phyloP scores from a whole-genome alignment of 2,113 vertebrate genomes.

The Poecilia latipinna region DNA sequence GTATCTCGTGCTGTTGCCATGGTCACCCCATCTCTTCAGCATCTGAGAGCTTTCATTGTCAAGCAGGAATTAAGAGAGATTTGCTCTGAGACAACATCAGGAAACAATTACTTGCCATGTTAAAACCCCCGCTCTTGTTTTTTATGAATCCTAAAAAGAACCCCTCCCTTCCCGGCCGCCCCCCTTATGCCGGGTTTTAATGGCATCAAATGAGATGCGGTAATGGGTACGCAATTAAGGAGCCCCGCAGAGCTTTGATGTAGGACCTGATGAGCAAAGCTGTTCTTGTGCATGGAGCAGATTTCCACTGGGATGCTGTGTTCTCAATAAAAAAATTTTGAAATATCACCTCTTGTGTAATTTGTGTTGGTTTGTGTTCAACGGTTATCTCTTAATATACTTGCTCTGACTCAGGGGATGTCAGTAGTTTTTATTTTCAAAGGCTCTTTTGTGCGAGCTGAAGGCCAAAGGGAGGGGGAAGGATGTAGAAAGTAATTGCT shows the following conservation, averaged over 20 bases:
- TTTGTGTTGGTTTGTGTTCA: neutral
- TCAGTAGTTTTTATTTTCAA: conserved; percentile 1
- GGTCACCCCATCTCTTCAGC: conserved; percentile 74
- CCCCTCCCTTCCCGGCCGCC: conserved; percentile 18
- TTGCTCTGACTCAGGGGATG: neutral
- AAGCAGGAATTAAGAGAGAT: conserved; percentile 45
- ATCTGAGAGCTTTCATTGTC: conserved; percentile 57
- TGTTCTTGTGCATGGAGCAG: neutral
- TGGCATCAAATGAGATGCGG: conserved; percentile 32
- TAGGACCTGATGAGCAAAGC: neutral
- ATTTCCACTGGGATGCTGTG: conserved; percentile 40
- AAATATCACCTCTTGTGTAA: conserved; percentile 7
- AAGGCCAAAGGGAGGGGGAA: neutral
- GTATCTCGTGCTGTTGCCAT: conserved; percentile 68
- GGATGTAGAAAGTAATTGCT: neutral
- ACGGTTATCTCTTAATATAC: neutral
- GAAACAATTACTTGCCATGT: conserved; percentile 26
- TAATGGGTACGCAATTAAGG: conserved; percentile 33
- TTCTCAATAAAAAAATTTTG: conserved; percentile 59
- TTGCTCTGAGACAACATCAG: conserved; percentile 46
- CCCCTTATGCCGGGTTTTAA: conserved; percentile 21
- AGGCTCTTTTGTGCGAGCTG: neutral
- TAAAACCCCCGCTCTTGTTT: conserved; percentile 28
- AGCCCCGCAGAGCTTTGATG: conserved; percentile 18
- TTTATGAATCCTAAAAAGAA: conserved; percentile 35